Base-by-base conservation (phyloP, 2,888 invertebrate species). In the Helobdella robusta region DNA sequence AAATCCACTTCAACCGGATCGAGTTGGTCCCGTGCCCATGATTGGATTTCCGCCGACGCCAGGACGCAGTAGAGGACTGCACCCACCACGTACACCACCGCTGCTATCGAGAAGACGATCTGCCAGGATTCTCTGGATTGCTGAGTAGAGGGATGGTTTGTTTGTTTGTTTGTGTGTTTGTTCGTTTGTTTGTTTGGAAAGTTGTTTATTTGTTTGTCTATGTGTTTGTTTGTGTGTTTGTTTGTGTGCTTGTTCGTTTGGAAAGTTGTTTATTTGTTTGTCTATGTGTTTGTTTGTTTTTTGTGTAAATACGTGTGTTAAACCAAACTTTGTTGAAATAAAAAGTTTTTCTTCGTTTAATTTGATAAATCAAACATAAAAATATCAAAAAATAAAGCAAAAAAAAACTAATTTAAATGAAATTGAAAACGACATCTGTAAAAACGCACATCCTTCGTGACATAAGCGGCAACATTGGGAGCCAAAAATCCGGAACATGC, bases 41-140 rank as follows among this genome's bases (percentile, higher is more conserved):
- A 66, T 60, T 78, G 74, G 23, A 75, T 68, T 30, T 73, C 72
- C 0, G 74, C 78, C 28, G 72, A 69, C 11, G 73, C 77, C 32
- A 79, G 74, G 1, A 75, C 15, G 8, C 70, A 71, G 72, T 76
- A 81, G 60, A 79, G 64, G 5, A 76, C 34, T 0, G 78, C 75
- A 2, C 80, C 80, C 20, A 73, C 66, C 23, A 77, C 68, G 60
- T 80, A 74, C 28, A 80, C 73, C 3, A 83, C 84, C 71, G 88
- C 86, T 0, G 89, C 86, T 73, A 91, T 87, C 79, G 87, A 88
- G 80, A 91, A 91, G 2, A 92, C 88, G 35, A 84, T 80, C 67
- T 86, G 85, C 92, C 92, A 92, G 80, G 91, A 86, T 36, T 84
- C 84, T n/a, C 84, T 83, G 1, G 83, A 84, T 85, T 87, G 82